A percentile compares a stretch with the other conserved stretches of the same genome.
Evolutionary conservation across 2,797 vertebrate genomes (phyloP).

Genomic region (Loris lydekkerianus): DNA sequence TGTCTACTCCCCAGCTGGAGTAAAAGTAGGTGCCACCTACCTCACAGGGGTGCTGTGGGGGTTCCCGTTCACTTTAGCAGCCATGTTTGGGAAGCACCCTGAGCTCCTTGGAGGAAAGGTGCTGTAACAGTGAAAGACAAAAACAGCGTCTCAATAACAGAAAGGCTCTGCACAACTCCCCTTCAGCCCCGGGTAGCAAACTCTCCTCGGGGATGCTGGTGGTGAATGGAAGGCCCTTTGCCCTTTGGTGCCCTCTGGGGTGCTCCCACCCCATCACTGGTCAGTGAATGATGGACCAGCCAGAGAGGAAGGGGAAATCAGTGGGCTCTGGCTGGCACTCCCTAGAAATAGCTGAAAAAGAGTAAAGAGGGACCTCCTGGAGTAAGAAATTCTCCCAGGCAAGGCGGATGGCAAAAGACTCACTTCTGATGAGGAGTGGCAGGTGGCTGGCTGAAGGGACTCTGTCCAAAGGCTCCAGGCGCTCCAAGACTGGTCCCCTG

Average conservation of each 20-base stretch:
- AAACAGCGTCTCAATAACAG: fast-evolving
- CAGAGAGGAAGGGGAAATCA: neutral
- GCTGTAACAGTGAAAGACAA: neutral
- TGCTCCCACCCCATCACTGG: neutral
- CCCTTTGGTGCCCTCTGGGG: neutral
- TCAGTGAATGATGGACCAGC: neutral
- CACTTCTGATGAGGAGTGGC: slow-evolving; percentile 97
- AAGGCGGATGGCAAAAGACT: slow-evolving; percentile 72
- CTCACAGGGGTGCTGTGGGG: slow-evolving; percentile 81
- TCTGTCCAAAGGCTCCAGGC: slow-evolving; percentile 95
- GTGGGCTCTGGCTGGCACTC: neutral
- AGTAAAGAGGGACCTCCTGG: neutral
- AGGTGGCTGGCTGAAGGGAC: slow-evolving; percentile 95
- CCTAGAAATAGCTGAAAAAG: neutral
- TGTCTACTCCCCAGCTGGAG: neutral
- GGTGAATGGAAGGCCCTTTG: neutral
- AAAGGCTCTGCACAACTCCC: neutral
- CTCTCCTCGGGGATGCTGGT: fast-evolving
- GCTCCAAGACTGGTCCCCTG: slow-evolving; percentile 94
- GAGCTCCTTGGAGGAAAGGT: slow-evolving; percentile 80
- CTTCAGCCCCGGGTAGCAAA: neutral
- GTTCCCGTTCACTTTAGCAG: slow-evolving; percentile 84
- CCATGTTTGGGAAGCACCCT: slow-evolving; percentile 81
- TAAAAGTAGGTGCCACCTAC: slow-evolving; percentile 30
- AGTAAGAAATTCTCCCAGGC: fast-evolving